Base-by-base conservation (phyloP, 2,888 invertebrate genomes). In the Germaria angustata region DNA sequence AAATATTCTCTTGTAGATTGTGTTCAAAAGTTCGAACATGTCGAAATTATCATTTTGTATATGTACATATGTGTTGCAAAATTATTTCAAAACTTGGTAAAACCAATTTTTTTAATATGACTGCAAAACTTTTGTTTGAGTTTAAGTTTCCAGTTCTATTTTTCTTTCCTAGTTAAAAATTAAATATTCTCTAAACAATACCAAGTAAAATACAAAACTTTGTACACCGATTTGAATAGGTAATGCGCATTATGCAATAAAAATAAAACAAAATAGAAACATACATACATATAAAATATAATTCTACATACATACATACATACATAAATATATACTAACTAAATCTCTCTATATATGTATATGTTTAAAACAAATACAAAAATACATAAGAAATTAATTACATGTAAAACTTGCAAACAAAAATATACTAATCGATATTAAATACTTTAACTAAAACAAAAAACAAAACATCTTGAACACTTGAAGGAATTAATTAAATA, bases 191-290 rank as follows among this genome's bases (percentile, higher is more conserved):
- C 59, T 77, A 81, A 85, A 86, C 72, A 81, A 84, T 73, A 81
- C 78, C 85, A 84, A 86, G 76, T 75, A 86, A 85, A 85, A 80
- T 88, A 89, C 88, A 89, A 72, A 80, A 89, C 89, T 89, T 87
- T 89, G 89, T 89, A 89, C 89, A 89, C 89, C 90, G 90, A 89
- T 85, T 82, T 84, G 85, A 84, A 86, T 86, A 86, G 80, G 84
- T 81, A 77, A 85, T 84, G 84, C 84, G 84, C 84, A 84, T 69
- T 85, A 81, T 73, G 83, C 75, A 81, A 78, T 53, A 84, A 76
- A 80, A 86, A 81, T 68, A 80, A 65, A 78, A 66, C 44, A 68
- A 59, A 65, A 57, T 36, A 51, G 15, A 79, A 73, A 39, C 22
- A 59, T 24, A 3, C 20, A 78, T 84, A 85, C 85, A 87, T 65